Conservation (phyloP, 2,797 vertebrate genomes). For the Phalloptychus januarius region DNA sequence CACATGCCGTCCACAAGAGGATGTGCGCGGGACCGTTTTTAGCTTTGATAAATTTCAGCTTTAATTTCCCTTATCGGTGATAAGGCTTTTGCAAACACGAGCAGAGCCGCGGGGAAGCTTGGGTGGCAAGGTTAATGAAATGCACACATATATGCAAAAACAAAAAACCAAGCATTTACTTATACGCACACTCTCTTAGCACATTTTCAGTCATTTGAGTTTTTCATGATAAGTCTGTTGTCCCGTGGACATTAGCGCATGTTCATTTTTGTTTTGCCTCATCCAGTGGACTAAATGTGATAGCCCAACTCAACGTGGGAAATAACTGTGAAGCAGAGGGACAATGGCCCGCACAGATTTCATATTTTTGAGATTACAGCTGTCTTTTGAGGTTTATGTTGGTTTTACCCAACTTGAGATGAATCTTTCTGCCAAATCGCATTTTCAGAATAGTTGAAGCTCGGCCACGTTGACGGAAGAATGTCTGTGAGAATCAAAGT, state of each 20-base stretch:
- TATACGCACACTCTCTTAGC: not conserved
- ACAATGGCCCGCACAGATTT: not conserved
- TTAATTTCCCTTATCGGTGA: constrained; percentile 59
- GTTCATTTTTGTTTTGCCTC: not conserved
- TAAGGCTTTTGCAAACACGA: constrained; percentile 49
- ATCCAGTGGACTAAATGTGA: not conserved
- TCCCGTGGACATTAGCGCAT: not conserved
- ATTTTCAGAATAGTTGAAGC: not conserved
- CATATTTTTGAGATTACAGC: not conserved
- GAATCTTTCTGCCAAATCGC: not conserved
- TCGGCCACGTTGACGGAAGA: not conserved
- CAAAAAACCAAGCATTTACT: not conserved
- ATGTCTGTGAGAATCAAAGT: not conserved
- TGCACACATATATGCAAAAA: constrained; percentile 5
- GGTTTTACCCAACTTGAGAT: not conserved
- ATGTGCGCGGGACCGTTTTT: constrained; percentile 25
- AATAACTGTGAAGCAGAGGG: not conserved
- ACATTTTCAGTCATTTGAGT: not conserved
- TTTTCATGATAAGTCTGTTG: not conserved
- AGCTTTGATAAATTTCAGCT: constrained; percentile 49
- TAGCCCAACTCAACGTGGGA: not conserved
- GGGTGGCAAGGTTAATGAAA: constrained; percentile 28
- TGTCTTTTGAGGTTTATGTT: not conserved
- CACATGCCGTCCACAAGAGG: constrained; percentile 2
- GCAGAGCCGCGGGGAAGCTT: not conserved